A percentile compares a stretch with the other conserved stretches of the same genome.
Evolutionary conservation across 2,113 vertebrate genomes (phyloP).

Genomic region (Blennius ocellaris): DNA sequence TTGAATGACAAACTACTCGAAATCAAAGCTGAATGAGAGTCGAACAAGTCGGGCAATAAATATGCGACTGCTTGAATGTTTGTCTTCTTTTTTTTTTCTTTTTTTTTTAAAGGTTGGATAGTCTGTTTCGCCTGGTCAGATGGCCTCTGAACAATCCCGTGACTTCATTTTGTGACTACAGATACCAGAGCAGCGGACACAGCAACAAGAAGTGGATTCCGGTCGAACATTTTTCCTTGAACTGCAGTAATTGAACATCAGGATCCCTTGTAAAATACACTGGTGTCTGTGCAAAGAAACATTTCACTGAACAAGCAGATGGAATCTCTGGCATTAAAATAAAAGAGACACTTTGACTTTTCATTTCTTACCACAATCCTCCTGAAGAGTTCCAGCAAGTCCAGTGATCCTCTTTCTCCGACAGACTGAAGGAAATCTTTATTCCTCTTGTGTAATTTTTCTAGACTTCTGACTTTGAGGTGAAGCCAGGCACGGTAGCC

Average conservation of each 20-base stretch:
- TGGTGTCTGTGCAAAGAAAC: slow-evolving; percentile 1
- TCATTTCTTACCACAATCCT: slow-evolving; percentile 19
- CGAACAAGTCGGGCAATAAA: background rate
- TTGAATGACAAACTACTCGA: background rate
- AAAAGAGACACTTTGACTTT: slow-evolving; percentile 6
- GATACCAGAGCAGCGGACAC: background rate
- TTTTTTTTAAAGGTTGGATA: slow-evolving; percentile 25
- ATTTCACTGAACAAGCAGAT: slow-evolving; percentile 6
- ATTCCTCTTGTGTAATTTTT: background rate
- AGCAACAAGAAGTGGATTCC: slow-evolving; percentile 5
- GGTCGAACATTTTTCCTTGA: background rate
- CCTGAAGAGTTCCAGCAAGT: slow-evolving; percentile 12
- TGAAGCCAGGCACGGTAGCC: background rate
- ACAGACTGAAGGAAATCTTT: slow-evolving; percentile 3
- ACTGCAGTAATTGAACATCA: background rate
- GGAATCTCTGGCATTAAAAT: slow-evolving; percentile 10
- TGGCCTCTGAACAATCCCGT: slow-evolving; percentile 24
- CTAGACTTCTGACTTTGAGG: background rate
- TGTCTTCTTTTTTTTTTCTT: background rate
- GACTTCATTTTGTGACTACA: slow-evolving; percentile 10
- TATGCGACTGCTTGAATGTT: background rate
- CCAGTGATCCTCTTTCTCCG: too few species aligned
- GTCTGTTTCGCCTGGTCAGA: slow-evolving; percentile 1
- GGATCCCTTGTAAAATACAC: slow-evolving; percentile 13
- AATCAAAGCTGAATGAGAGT: background rate